Base-by-base conservation (phyloP, 2,888 invertebrate species). In the Volucella zonaria region DNA sequence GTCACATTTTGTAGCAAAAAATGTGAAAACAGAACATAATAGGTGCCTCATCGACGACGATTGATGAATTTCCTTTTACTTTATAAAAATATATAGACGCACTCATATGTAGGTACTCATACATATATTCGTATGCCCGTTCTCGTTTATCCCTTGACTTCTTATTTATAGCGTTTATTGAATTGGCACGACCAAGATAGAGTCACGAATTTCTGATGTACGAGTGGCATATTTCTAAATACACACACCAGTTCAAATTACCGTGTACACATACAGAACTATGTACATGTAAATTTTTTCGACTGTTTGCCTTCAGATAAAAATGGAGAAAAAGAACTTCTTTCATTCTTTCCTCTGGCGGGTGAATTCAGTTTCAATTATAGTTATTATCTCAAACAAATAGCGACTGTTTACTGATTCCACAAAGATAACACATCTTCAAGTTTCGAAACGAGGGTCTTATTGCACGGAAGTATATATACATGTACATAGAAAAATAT, bases 1-100 rank as follows among this genome's bases (percentile, higher is more conserved):
- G 87, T 78, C 67, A 87, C 49, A 86, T 86, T 86, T 87, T 73
- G 85, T 77, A 77, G 85, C 85, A 81, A 81, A 85, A 31, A 85
- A 85, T 85, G 81, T 85, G 67, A 81, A 80, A 80, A 76, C 76
- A 66, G 62, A 85, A 85, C 81, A 85, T 76, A 85, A 80, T 83
- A 71, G 80, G 80, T 76, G 42, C 43, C 75, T 59, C 54, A 64
- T 42, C 56, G 74, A 74, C 18, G 49, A 61, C 51, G 49, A 51
- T 43, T 49, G 58, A 66, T 40, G 40, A 62, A 76, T 78, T 64
- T 78, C 47, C 62, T 58, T 68, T 78, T 45, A 12, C 51, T 58
- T 70, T 74, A 58, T 38, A 58, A 54, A 70, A 71, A 67, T 18
- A 52, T 54, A 78, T 47, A 6, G 4, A 6, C 31, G 6, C 1